Evolutionary conservation across 2,113 vertebrate genomes (phyloP).

Genomic region (Apaloderma vittatum): DNA sequence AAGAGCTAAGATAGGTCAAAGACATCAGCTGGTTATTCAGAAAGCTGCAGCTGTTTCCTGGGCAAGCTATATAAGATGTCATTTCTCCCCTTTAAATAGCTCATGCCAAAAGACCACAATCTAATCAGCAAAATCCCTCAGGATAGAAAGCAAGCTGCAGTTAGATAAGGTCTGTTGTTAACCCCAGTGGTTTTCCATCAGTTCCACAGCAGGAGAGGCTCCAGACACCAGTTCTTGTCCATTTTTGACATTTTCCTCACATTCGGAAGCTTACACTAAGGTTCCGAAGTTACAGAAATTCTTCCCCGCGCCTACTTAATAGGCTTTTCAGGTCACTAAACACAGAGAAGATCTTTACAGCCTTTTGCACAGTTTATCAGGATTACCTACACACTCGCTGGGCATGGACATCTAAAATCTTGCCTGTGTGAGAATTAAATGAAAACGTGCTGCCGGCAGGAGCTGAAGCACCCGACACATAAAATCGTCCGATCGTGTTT

Average conservation of each 20-base stretch:
- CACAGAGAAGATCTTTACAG: background rate
- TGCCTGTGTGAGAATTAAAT: background rate
- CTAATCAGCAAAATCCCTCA: background rate
- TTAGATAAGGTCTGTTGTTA: background rate
- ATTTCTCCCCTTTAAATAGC: background rate
- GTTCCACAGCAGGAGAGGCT: background rate
- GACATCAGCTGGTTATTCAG: background rate
- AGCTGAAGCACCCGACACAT: background rate
- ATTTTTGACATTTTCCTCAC: background rate
- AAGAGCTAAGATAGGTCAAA: background rate
- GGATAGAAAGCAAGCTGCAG: background rate
- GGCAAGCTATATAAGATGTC: background rate
- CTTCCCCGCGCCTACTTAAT: background rate
- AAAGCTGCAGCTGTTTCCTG: background rate
- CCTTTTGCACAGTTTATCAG: background rate
- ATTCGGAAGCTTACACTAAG: background rate
- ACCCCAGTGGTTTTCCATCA: background rate
- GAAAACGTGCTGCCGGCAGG: background rate
- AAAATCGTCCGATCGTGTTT: rapidly evolving
- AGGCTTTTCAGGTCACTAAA: background rate
- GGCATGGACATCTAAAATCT: background rate
- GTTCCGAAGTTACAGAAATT: background rate
- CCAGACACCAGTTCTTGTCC: background rate
- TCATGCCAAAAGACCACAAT: background rate
- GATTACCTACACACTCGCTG: background rate